A percentile compares a stretch with the other conserved stretches of the same genome.
phyloP scores from a whole-genome alignment of 2,113 vertebrate species.

The Ochotona princeps region DNA sequence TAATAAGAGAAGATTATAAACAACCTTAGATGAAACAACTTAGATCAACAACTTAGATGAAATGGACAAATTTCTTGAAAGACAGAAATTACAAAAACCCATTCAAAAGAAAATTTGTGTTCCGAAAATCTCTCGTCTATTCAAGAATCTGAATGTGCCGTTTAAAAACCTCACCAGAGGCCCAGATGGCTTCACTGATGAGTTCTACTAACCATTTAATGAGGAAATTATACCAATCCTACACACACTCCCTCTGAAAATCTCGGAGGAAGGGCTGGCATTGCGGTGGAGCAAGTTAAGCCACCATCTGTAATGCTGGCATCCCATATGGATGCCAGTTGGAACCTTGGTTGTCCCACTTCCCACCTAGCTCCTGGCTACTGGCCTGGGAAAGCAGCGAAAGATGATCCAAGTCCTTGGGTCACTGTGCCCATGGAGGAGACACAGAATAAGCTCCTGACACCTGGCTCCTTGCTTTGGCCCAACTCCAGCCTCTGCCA shows the following conservation, averaged over 20 bases:
- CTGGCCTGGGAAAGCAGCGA: no score
- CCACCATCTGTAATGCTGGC: no score
- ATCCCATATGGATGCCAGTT: no score
- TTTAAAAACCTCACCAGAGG: neutral
- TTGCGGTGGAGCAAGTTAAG: no score
- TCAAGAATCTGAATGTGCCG: neutral
- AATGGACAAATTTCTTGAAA: slow-evolving; percentile 12
- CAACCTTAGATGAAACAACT: neutral
- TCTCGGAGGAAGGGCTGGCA: neutral
- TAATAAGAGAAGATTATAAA: neutral
- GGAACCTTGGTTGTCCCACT: no score
- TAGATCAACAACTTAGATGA: neutral
- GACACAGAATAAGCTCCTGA: no score
- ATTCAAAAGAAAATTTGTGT: neutral
- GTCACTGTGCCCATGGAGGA: no score
- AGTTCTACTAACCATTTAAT: neutral
- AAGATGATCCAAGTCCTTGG: no score
- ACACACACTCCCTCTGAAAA: neutral
- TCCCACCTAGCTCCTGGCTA: no score
- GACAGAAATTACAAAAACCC: neutral
- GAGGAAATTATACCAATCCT: neutral
- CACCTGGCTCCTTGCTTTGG: no score
- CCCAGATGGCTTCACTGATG: neutral
- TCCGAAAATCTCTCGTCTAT: neutral
- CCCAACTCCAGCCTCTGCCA: no score